phyloP scores from a whole-genome alignment of 92 coral and sea anemone species.

The Palythoa grandiflora region DNA sequence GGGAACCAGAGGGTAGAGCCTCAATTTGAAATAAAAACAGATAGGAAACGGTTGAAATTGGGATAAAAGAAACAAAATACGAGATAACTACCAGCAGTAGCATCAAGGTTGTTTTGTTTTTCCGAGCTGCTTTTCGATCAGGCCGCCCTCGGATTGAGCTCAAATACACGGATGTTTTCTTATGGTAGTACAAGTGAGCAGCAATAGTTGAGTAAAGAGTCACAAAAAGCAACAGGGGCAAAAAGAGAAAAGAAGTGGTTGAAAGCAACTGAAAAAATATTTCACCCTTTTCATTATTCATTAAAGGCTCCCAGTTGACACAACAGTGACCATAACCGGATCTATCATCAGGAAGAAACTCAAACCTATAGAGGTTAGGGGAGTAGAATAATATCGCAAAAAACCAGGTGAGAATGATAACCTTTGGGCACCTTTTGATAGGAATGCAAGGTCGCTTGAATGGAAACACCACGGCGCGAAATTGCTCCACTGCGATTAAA shows the following conservation, averaged over 20 bases:
- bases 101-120: conserved; percentile 24
- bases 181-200: not conserved
- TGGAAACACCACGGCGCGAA: conserved; percentile 38
- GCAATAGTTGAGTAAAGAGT: conserved; percentile 18
- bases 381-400: not conserved
- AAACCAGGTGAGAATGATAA: conserved; percentile 16
- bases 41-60: conserved; percentile 3
- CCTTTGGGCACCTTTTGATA: not conserved
- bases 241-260: not conserved
- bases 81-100: not conserved
- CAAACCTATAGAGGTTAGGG: conserved; percentile 27
- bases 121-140: not conserved
- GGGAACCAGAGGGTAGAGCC: not conserved
- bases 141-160: conserved; percentile 10
- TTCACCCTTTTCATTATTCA: conserved; percentile 15
- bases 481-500: conserved; percentile 12
- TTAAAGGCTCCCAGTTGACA: conserved; percentile 32
- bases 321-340: not conserved
- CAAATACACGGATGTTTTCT: not conserved
- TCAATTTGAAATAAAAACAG: conserved; percentile 3
- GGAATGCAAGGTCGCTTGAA: conserved; percentile 9
- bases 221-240: not conserved
- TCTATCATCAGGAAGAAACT: not conserved
- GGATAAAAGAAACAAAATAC: conserved; percentile 8
- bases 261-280: conserved; percentile 9